phyloP scores from a whole-genome alignment of 2,888 invertebrate genomes.

The Diogma glabrata region DNA sequence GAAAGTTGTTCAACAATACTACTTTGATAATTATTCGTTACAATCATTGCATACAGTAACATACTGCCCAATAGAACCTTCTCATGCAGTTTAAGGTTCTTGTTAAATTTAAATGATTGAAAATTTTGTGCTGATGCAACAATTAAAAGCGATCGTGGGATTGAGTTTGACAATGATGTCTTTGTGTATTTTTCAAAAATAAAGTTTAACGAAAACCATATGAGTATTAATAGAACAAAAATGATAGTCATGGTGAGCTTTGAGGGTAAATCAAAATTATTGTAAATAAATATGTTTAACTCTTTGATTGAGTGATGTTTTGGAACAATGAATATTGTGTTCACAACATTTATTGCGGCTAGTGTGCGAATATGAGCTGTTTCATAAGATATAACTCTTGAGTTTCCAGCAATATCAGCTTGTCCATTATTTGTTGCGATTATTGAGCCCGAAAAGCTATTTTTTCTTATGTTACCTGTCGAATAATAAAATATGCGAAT shows the following conservation, averaged over 20 bases:
- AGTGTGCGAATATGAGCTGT: background rate
- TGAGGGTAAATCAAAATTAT: background rate
- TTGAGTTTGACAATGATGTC: background rate
- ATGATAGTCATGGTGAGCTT: background rate
- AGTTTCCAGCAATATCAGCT: background rate
- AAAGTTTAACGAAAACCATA: background rate
- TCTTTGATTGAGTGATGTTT: slow-evolving; percentile 1
- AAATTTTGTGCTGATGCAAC: background rate
- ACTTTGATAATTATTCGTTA: background rate
- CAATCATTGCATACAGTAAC: background rate
- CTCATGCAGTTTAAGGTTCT: background rate
- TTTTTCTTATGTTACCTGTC: slow-evolving; percentile 1
- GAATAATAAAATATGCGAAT: no score
- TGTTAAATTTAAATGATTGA: background rate
- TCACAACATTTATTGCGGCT: background rate
- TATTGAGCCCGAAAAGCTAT: background rate
- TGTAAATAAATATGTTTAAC: slow-evolving; percentile 2
- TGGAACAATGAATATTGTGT: background rate
- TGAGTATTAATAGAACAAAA: background rate
- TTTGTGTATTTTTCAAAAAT: background rate
- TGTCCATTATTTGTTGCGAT: background rate
- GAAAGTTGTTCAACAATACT: slow-evolving; percentile 2
- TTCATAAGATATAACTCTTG: background rate
- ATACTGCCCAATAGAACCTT: slow-evolving; percentile 1
- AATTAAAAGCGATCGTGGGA: background rate